Evolutionary conservation across 2,888 invertebrate species (phyloP).

Genomic region (Meliscaeva auricollis): DNA sequence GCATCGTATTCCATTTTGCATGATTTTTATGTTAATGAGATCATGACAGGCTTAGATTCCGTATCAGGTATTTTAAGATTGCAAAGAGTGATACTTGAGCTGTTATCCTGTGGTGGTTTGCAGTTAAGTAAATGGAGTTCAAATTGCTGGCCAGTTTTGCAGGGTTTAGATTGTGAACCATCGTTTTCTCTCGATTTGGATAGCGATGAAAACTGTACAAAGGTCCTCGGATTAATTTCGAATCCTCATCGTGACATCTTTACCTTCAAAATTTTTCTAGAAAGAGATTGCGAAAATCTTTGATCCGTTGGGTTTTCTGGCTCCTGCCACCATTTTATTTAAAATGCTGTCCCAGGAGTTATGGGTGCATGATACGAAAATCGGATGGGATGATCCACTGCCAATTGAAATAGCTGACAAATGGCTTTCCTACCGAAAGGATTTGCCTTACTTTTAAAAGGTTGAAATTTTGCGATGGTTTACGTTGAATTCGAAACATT

Average conservation of each 20-base stretch:
- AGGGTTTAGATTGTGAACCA: neutral
- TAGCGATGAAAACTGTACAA: neutral
- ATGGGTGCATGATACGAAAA: conserved; percentile 35
- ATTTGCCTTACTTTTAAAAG: conserved; percentile 27
- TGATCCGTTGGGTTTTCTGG: conserved; percentile 35
- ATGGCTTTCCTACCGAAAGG: conserved; percentile 24
- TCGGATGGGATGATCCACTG: conserved; percentile 47
- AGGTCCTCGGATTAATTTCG: too few species aligned
- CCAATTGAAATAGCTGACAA: conserved; percentile 31
- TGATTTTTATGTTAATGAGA: conserved; percentile 22
- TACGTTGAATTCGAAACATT: neutral
- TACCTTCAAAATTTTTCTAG: conserved; percentile 28
- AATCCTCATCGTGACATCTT: conserved; percentile 22
- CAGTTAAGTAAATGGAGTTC: conserved; percentile 36
- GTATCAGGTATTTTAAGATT: neutral
- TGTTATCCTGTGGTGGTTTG: conserved; percentile 25
- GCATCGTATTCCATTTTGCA: conserved; percentile 10
- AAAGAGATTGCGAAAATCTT: conserved; percentile 43
- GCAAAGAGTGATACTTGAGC: neutral
- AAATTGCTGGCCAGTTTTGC: conserved; percentile 35
- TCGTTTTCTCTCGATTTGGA: conserved; percentile 25
- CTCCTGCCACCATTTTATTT: conserved; percentile 46
- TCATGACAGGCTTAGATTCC: neutral
- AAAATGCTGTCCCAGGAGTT: conserved; percentile 53
- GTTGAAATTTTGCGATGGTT: conserved; percentile 11